A percentile compares a stretch with the other conserved stretches of the same genome.
Evolutionary conservation across 2,797 vertebrate genomes (phyloP).

Genomic region (Acanthopagrus latus): DNA sequence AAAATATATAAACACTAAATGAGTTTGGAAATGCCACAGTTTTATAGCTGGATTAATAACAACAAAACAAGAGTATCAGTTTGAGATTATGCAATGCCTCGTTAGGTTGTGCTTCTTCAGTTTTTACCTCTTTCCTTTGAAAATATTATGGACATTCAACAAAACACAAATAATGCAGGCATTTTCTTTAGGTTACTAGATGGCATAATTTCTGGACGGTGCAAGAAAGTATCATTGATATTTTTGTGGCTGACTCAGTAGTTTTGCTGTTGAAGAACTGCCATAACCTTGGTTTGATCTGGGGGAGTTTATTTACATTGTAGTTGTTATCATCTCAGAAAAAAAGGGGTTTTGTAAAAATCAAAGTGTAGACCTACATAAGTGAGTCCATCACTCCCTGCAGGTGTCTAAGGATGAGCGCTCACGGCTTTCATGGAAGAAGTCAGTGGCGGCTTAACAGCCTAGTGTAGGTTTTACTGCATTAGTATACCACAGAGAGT

Average conservation of each 20-base stretch:
- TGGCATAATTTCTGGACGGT: neutral
- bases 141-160: neutral
- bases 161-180: neutral
- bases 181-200: neutral
- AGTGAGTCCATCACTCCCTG: slow-evolving; percentile 56
- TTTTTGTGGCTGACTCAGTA: neutral
- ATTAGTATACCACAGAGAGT: slow-evolving; percentile 64
- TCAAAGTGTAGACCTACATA: slow-evolving; percentile 43
- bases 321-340: slow-evolving; percentile 27
- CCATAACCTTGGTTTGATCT: neutral
- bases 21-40: too few species aligned
- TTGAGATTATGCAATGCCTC: too few species aligned
- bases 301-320: neutral
- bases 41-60: too few species aligned
- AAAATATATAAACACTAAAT: too few species aligned
- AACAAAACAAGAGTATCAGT: too few species aligned
- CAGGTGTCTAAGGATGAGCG: slow-evolving; percentile 65
- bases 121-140: neutral
- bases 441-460: slow-evolving; percentile 57
- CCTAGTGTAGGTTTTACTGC: slow-evolving; percentile 56
- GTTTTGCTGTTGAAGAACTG: slow-evolving; percentile 2
- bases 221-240: neutral
- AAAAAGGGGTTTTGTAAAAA: slow-evolving; percentile 33
- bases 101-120: neutral
- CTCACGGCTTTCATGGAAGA: slow-evolving; percentile 53